These are phyloP conservation scores for Anthopleura sola DNA, from an alignment of 64 coral and sea anemone genomes.

Conservation along the genomic window DNA sequence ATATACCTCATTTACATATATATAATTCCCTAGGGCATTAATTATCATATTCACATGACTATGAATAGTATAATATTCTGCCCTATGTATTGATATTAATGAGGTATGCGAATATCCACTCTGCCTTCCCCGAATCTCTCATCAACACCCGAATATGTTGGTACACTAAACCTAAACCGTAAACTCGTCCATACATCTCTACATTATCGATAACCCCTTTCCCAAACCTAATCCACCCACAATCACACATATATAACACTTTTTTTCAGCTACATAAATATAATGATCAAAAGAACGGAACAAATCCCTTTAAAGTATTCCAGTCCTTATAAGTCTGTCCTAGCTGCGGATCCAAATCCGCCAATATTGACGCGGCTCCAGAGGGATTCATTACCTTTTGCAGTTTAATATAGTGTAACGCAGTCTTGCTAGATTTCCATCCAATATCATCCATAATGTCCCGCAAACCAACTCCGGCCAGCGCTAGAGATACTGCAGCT, in stretches of 20 bases:
- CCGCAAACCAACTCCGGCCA: conserved; percentile 12
- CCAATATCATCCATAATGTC: conserved; percentile 28
- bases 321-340: neutral
- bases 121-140: neutral
- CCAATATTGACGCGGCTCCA: conserved; percentile 10
- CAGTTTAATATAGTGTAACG: conserved; percentile 32
- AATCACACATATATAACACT: too few species aligned
- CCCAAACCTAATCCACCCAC: too few species aligned
- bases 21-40: neutral
- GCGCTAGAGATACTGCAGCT: conserved; percentile 21
- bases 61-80: too few species aligned
- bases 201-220: too few species aligned
- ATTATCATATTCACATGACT: neutral
- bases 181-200: too few species aligned
- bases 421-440: conserved; percentile 32
- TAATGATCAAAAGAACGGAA: neutral
- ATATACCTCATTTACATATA: neutral
- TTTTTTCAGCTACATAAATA: too few species aligned
- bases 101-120: too few species aligned
- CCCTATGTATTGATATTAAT: too few species aligned
- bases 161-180: too few species aligned
- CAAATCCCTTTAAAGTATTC: conserved; percentile 6
- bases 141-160: neutral
- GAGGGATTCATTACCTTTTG: conserved; percentile 31
- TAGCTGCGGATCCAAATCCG: neutral